Conservation (phyloP, 2,797 vertebrate species). For the Clarias platycephalus region DNA sequence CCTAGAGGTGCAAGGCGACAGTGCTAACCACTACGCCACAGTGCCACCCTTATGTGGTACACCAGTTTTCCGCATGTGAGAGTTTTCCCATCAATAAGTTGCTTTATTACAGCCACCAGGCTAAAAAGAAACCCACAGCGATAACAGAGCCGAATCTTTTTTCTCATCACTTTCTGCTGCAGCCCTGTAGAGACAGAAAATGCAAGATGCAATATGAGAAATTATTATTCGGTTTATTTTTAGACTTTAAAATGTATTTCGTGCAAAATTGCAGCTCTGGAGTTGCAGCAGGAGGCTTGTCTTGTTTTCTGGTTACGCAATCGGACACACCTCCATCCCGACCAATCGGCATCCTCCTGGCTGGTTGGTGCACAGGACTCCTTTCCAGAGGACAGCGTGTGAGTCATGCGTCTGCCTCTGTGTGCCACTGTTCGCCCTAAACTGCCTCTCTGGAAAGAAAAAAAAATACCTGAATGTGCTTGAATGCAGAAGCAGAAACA, state of each 20-base stretch:
- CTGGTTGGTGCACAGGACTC: neutral
- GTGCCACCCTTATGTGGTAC: too few species aligned
- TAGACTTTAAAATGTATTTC: neutral
- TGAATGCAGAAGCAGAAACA: neutral
- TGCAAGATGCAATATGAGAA: neutral
- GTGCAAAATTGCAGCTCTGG: neutral
- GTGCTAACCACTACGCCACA: too few species aligned
- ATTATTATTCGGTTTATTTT: neutral
- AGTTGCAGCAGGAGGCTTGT: neutral
- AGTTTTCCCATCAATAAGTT: neutral
- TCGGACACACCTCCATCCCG: neutral
- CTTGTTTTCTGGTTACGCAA: neutral
- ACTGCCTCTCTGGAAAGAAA: neutral
- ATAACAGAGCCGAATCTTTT: neutral
- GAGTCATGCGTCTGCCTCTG: conserved; percentile 3
- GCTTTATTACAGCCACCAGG: neutral
- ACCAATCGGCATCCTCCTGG: neutral
- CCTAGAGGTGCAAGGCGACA: too few species aligned
- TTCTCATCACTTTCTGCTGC: too few species aligned
- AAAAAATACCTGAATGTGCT: neutral
- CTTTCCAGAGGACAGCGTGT: neutral
- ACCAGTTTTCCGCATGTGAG: neutral
- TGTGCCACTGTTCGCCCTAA: neutral
- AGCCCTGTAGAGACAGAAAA: neutral
- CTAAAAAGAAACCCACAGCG: neutral